A percentile compares a stretch with the other conserved stretches of the same genome.
Conservation (phyloP, 2,113 vertebrate species). For the Lichenostomus cassidix region DNA sequence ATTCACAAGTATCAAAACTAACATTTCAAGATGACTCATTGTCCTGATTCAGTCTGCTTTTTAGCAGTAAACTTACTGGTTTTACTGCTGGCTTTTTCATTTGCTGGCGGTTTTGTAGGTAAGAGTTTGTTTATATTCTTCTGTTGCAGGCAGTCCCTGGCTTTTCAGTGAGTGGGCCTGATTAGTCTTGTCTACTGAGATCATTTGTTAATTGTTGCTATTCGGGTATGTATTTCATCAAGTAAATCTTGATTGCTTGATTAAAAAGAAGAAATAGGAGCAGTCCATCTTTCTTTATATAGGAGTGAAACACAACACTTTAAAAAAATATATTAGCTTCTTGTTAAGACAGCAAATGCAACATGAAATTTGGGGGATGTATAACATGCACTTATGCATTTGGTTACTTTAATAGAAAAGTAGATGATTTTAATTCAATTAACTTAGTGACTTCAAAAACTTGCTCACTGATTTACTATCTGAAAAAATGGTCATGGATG, state of each 20-base stretch:
- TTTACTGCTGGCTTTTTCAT: not conserved
- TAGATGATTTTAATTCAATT: not conserved
- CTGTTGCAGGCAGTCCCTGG: not conserved
- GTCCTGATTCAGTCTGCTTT: not conserved
- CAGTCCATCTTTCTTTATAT: not conserved
- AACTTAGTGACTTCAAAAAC: not conserved
- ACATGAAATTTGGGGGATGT: not conserved
- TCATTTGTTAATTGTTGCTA: not conserved
- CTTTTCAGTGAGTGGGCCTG: not conserved
- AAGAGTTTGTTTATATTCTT: not conserved
- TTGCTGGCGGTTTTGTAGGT: not conserved
- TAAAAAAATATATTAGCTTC: not conserved
- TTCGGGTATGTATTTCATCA: not conserved
- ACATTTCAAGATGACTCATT: not conserved
- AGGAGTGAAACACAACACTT: not conserved
- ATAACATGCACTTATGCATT: rapidly evolving
- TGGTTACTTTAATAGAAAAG: not conserved
- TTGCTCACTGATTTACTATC: not conserved
- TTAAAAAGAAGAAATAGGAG: not conserved
- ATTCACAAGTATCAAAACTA: not conserved
- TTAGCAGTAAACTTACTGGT: not conserved
- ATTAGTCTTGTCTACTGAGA: not conserved
- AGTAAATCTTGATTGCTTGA: not conserved
- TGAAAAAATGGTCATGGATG: not conserved
- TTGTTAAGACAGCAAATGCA: not conserved